Base-by-base conservation (phyloP, 2,113 vertebrate species). In the Connochaetes taurinus region DNA sequence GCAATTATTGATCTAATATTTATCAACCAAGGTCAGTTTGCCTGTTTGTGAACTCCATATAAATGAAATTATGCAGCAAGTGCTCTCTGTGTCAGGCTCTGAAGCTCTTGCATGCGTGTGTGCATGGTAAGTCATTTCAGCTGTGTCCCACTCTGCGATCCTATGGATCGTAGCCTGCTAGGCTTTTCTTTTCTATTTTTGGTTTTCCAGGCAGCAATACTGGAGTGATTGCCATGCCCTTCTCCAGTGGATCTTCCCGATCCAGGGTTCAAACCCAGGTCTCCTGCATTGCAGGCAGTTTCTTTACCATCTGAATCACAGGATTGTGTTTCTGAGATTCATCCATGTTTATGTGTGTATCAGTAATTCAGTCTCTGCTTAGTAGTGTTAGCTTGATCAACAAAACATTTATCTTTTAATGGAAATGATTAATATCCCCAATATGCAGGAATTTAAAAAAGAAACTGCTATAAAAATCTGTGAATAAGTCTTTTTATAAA, bases 311-410 rank as follows among this genome's bases (percentile, higher is more conserved):
- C 67, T 71, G n/a, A 71, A 71, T 40, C 67, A 71, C 19, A n/a
- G 36, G 16, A 50, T 14, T 81, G 55, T 57, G 33, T 64, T 91
- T 87, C 25, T 43, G 25, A 94, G 87, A 64, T 83, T 74, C 25
- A 76, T 31, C 6, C 33, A 80, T 84, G 25, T n/a, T 82, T 93
- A 23, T 55, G 14, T 45, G 29, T 90, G 16, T 45, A 83, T 83
- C 19, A 82, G 50, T 47, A 74, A 10, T n/a, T 58, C 40, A 94
- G 60, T 67, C 17, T 87, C 53, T 96, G 21, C 27, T 81, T 95
- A 81, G 43, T 21, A n/a, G 50, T 90, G 43, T 74, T 91, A 89
- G 84, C 84, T 83, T 11, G 14, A 36, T 58, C 76, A 67, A 60
- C 9, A 83, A 45, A 91, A 91, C 9, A 78, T 58, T 29, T 85